Percentiles rank a stretch among this genome's conserved stretches.
These are phyloP conservation scores for Hyalella azteca DNA, from an alignment of 2,888 invertebrate species.

Conservation along the genomic window DNA sequence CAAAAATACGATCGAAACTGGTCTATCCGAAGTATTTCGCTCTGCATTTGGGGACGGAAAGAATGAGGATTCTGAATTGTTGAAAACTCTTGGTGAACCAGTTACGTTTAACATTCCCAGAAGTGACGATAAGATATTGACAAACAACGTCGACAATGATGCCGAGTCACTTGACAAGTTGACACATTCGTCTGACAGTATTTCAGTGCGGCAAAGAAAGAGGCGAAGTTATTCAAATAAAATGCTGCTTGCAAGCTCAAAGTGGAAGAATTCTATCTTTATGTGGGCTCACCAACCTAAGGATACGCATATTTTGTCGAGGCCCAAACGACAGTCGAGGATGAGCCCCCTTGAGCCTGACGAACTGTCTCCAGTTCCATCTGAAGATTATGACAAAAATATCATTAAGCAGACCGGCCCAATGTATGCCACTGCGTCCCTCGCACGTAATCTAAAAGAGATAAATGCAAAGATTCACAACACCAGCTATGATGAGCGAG, in stretches of 20 bases:
- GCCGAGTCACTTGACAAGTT: no score
- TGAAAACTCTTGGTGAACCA: slow-evolving; percentile 4
- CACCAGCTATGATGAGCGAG: background rate
- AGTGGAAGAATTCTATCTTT: background rate
- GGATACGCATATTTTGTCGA: background rate
- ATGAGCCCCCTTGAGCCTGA: background rate
- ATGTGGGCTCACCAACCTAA: background rate
- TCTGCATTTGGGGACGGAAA: background rate
- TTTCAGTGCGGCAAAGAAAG: no score
- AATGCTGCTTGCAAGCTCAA: no score
- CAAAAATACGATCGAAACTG: slow-evolving; percentile 2
- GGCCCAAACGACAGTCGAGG: background rate
- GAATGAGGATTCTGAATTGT: background rate
- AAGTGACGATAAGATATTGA: background rate
- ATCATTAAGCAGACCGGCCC: background rate
- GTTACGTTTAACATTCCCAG: background rate
- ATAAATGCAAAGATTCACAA: slow-evolving; percentile 10
- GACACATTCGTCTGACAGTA: no score
- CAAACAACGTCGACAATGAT: no score
- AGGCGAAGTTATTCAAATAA: no score
- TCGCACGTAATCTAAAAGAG: background rate
- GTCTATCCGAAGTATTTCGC: background rate
- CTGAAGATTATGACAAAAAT: background rate
- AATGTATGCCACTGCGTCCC: slow-evolving; percentile 1
- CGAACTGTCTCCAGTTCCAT: background rate